phyloP scores from a whole-genome alignment of 2,888 invertebrate genomes.

The Caenorhabditis angaria region DNA sequence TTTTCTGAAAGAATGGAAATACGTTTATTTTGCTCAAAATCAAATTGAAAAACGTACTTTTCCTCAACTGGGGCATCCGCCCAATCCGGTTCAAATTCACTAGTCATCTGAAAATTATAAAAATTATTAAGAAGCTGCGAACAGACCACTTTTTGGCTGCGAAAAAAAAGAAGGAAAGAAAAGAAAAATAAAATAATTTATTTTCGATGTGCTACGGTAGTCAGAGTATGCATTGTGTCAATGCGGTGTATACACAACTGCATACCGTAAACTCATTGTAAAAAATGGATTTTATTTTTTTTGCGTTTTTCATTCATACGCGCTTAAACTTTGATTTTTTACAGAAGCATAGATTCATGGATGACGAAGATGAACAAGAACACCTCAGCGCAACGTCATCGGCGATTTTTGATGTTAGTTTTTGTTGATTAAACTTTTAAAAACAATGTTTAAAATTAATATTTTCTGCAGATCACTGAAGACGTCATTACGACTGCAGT shows the following conservation, averaged over 20 bases:
- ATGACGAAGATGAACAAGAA: not conserved
- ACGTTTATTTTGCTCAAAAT: too few relatives aligned
- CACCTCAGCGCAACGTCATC: too few relatives aligned
- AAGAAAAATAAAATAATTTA: not conserved
- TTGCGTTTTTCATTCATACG: not conserved
- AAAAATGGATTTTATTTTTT: not conserved
- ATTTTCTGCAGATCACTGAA: too few relatives aligned
- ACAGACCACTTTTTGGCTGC: not conserved
- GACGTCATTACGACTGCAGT: too few relatives aligned
- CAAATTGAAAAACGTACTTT: conserved; percentile 13
- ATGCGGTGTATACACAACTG: not conserved
- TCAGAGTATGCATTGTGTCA: not conserved
- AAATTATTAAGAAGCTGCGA: not conserved
- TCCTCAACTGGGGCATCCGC: conserved; percentile 43
- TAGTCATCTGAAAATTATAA: conserved; percentile 26
- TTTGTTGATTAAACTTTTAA: too few relatives aligned
- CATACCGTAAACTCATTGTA: not conserved
- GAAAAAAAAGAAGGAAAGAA: not conserved
- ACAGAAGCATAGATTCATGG: not conserved
- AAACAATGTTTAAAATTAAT: too few relatives aligned
- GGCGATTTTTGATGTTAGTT: too few relatives aligned
- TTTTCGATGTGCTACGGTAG: not conserved
- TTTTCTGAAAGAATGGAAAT: conserved; percentile 18
- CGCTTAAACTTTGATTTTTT: not conserved
- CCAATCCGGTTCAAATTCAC: conserved; percentile 50